Base-by-base conservation (phyloP, 2,113 vertebrate species). In the Tympanuchus pallidicinctus region DNA sequence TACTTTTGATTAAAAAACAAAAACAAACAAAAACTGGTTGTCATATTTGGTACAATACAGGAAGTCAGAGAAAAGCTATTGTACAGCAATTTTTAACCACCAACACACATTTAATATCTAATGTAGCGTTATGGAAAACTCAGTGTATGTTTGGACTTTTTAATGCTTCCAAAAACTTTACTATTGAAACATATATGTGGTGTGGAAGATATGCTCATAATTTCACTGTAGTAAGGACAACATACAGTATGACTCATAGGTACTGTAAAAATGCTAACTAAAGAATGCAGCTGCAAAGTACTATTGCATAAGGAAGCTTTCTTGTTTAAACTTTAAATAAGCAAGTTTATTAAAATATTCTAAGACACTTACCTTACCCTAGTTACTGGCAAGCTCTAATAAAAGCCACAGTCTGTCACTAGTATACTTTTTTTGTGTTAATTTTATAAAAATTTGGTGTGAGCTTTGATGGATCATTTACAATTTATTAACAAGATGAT, bases 341-440 rank as follows among this genome's bases (percentile, higher is more conserved):
- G 97, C 96, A 97, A 95, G 75, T 92, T 97, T 96, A 96, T 97
- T 97, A 97, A 97, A 97, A 97, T 97, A 95, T 76, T 96, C 98
- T 97, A 97, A 97, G 97, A 98, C 97, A 97, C 96, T 98, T 95
- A 97, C 94, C 96, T 97, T 94, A 97, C 97, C 97, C 97, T 98
- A 96, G 96, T 94, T 96, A 63, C 76, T 96, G 97, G 94, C 84
- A 65, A 96, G 91, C 96, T 96, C 96, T 96, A 96, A 91, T 78
- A 96, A 96, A 98, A 98, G 96, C 97, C 97, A 97, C 96, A 94
- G 96, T 96, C 96, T 96, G 91, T 97, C 94, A 90, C 95, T 96
- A 97, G 94, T 94, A 96, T 91, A 96, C 45, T 90, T 88, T 69
- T 43, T 91, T 59, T 32, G 79, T 89, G 89, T 93, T 88, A 89